Conservation (phyloP, 2,113 vertebrate genomes). For the Cygnus atratus region DNA sequence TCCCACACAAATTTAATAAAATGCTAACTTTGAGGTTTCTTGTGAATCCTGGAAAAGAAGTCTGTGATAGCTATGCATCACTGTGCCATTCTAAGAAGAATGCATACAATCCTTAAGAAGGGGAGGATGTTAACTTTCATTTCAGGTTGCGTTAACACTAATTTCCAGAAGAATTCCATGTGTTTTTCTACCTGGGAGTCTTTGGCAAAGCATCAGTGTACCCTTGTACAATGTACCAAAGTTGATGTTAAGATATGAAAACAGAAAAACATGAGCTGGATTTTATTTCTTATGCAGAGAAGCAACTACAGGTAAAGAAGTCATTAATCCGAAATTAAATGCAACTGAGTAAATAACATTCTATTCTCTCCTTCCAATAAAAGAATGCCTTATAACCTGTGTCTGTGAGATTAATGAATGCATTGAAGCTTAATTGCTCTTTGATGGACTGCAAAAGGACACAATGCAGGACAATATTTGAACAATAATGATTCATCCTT, state of each 20-base stretch:
- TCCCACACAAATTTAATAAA: not conserved
- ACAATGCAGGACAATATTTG: slow-evolving; percentile 75
- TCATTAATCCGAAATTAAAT: slow-evolving; percentile 72
- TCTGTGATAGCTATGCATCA: not conserved
- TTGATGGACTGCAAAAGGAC: slow-evolving; percentile 71
- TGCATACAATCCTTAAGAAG: not conserved
- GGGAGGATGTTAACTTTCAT: not conserved
- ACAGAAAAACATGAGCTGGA: slow-evolving; percentile 25
- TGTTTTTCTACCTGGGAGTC: not conserved
- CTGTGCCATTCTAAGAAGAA: not conserved
- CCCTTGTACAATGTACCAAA: not conserved
- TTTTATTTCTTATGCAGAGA: slow-evolving; percentile 64
- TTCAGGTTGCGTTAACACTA: not conserved
- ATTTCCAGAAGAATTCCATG: not conserved
- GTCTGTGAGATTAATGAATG: slow-evolving; percentile 76
- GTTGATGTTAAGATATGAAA: not conserved
- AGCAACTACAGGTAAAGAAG: slow-evolving; percentile 37
- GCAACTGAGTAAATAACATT: slow-evolving; percentile 58
- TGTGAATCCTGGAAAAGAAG: not conserved
- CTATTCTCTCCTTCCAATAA: slow-evolving; percentile 56
- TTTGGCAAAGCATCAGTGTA: not conserved
- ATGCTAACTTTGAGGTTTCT: not conserved
- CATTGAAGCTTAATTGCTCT: slow-evolving; percentile 73
- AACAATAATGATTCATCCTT: slow-evolving; percentile 78
- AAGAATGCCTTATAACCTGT: slow-evolving; percentile 70